Evolutionary conservation across 2,888 invertebrate species (phyloP).

Genomic region (Drosophila nr. perissopoda): DNA sequence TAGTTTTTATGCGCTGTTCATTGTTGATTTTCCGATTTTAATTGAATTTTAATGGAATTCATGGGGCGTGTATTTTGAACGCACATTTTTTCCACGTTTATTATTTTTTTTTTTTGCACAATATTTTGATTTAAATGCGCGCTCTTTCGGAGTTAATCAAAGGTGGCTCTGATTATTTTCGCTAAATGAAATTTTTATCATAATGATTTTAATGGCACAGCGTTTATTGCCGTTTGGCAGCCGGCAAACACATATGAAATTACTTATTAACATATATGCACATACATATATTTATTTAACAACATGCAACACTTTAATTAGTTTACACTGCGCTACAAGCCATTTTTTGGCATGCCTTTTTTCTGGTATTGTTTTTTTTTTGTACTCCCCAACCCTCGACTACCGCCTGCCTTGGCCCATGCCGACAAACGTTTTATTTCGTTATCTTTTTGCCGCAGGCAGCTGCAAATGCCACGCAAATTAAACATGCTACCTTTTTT

Average conservation of each 20-base stretch:
- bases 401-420: conserved; percentile 2
- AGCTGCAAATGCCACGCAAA: conserved; percentile 84
- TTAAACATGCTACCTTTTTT: conserved; percentile 82
- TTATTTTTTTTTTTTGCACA: not conserved
- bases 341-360: conserved; percentile 35
- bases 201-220: conserved; percentile 61
- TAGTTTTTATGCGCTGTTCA: conserved; percentile 67
- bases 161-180: conserved; percentile 66
- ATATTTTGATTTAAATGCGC: conserved; percentile 50
- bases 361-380: conserved; percentile 16
- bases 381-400: not conserved
- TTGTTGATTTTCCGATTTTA: conserved; percentile 62
- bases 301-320: conserved; percentile 65
- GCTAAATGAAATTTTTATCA: conserved; percentile 79
- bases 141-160: conserved; percentile 66
- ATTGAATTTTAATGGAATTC: conserved; percentile 80
- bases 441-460: conserved; percentile 84
- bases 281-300: conserved; percentile 9
- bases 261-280: not conserved
- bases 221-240: conserved; percentile 51
- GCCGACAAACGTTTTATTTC: conserved; percentile 81
- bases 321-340: conserved; percentile 73
- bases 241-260: conserved; percentile 2
- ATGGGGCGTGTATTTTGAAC: conserved; percentile 55
- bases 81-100: conserved; percentile 21